phyloP scores from a whole-genome alignment of 2,113 vertebrate species.

The Callorhinus ursinus region DNA sequence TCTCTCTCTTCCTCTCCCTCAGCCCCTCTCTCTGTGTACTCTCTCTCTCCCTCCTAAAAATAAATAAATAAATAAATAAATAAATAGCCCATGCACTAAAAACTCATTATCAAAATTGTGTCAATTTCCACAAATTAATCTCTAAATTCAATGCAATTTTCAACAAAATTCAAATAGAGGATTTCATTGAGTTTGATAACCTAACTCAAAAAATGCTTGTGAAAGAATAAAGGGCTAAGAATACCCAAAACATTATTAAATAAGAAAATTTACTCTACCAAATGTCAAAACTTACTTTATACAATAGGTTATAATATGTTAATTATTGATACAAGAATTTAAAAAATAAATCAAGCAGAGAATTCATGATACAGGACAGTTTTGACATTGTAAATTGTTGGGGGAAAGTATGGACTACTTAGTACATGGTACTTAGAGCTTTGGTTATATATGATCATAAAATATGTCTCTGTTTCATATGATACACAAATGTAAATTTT shows the following conservation, averaged over 20 bases:
- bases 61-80: not conserved
- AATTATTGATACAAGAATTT: not conserved
- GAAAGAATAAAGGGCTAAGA: not conserved
- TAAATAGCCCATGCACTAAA: not conserved
- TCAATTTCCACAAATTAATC: not conserved
- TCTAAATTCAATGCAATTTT: not conserved
- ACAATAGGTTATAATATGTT: not conserved
- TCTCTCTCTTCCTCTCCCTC: not conserved
- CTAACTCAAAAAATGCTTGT: not conserved
- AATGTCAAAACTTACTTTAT: constrained; percentile 13
- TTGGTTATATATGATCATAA: not conserved
- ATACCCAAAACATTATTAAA: not conserved
- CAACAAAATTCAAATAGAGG: not conserved
- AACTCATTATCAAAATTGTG: not conserved
- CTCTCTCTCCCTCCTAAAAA: not conserved
- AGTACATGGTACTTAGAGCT: not conserved
- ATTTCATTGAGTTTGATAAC: not conserved
- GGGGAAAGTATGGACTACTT: not conserved
- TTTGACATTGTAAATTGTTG: not conserved
- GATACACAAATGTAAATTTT: not conserved
- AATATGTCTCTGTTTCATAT: not conserved
- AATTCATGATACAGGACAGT: not conserved
- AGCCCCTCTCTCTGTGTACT: not conserved
- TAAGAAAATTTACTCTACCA: not conserved
- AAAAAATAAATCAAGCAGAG: not conserved